phyloP scores from a whole-genome alignment of 2,797 vertebrate species.

The Syndactyla subalaris region DNA sequence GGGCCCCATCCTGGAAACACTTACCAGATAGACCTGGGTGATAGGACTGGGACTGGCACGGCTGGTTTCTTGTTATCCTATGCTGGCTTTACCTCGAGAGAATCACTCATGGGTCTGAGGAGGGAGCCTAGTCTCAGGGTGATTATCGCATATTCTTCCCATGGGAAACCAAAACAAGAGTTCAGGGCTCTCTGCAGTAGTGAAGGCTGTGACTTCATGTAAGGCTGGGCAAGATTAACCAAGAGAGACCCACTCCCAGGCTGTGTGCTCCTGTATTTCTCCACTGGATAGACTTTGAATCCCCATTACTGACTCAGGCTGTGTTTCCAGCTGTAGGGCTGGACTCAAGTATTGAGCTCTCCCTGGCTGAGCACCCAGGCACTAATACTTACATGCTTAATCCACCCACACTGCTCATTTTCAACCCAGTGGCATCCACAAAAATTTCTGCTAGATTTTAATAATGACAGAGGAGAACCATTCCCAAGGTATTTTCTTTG shows the following conservation, averaged over 20 bases:
- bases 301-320: neutral
- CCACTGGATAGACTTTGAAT: neutral
- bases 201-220: neutral
- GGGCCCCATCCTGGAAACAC: conserved; percentile 2
- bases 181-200: conserved; percentile 60
- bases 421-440: neutral
- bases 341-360: neutral
- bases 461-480: neutral
- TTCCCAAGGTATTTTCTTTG: neutral
- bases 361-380: neutral
- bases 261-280: neutral
- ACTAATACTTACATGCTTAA: neutral
- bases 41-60: neutral
- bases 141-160: neutral
- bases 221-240: neutral
- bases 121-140: neutral
- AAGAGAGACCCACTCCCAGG: neutral
- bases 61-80: neutral
- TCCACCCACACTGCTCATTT: neutral
- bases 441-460: neutral
- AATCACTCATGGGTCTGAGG: neutral
- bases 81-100: neutral
- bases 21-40: neutral
- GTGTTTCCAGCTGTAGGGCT: neutral
- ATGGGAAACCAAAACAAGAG: conserved; percentile 3